Conservation (phyloP, 92 coral and sea anemone species). For the Montipora capitata region DNA sequence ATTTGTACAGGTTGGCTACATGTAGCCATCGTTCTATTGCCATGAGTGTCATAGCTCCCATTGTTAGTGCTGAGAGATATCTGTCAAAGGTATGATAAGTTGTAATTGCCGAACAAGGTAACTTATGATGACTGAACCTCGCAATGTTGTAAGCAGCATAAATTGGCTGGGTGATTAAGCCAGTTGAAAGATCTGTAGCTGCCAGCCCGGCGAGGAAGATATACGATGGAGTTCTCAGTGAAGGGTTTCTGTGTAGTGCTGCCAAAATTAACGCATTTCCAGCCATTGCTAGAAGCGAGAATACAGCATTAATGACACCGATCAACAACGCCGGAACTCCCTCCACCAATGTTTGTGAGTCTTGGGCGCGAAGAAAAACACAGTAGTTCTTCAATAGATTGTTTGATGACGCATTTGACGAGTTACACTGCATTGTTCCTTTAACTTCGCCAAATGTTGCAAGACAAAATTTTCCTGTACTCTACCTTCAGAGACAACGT, state of each 20-base stretch:
- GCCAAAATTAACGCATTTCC: slow-evolving; percentile 11
- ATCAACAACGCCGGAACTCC: background rate
- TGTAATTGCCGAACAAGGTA: background rate
- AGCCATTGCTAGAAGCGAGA: background rate
- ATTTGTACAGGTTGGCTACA: background rate
- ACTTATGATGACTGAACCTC: background rate
- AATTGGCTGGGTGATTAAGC: slow-evolving; percentile 19
- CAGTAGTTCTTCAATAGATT: background rate
- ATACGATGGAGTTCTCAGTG: slow-evolving; percentile 18
- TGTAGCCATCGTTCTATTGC: slow-evolving; percentile 24
- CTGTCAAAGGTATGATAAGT: background rate
- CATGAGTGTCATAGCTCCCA: background rate
- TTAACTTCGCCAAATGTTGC: no score
- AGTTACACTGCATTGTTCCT: background rate
- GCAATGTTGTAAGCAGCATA: background rate
- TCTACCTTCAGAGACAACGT: no score
- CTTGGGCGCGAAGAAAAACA: background rate
- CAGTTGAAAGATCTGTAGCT: slow-evolving; percentile 4
- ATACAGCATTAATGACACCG: slow-evolving; percentile 1
- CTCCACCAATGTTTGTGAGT: background rate
- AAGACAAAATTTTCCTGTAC: no score
- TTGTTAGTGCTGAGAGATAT: background rate
- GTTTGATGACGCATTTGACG: background rate
- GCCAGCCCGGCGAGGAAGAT: slow-evolving; percentile 4
- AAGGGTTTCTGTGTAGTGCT: background rate